Evolutionary conservation across 1,140 invertebrate species (phyloP), one percentile per base, ranked within the genome.

Genomic region (Diabrotica undecimpunctata): DNA sequence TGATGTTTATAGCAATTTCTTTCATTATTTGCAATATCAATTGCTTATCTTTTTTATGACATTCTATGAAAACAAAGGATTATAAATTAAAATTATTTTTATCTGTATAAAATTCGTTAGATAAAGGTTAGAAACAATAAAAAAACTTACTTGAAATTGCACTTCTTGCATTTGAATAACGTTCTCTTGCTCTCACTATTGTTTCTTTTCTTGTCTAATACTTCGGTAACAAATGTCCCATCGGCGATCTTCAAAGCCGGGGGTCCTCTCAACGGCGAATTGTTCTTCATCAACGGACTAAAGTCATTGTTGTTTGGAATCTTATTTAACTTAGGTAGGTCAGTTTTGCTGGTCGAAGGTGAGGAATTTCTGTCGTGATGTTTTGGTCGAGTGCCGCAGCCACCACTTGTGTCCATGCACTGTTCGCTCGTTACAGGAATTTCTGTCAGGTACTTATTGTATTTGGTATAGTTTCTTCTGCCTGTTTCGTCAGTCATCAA

Each of bases 401-500:
- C 77, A 25, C 77, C 77, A 53, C 76, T 77, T 7, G 77, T 79
- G 41, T 79, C 77, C 59, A 67, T 65, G 13, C 66, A 70, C 37
- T 77, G 74, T 41, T 75, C 70, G 13, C 76, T 74, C 56, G 70
- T 78, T 13, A 77, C 66, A n/a, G 72, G 75, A 76, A 93, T 88
- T 67, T 91, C 84, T 64, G 89, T 88, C 25, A 94, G 85, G 75
- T 92, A 93, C 80, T 90, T 90, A 76, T 94, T 94, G 79, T 95
- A 95, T 81, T 95, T 95, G 72, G 92, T 91, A 78, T 95, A 96
- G 79, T 96, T 95, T 64, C 92, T 83, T 66, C 92, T 83, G 7
- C 94, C 94, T 51, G 93, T 93, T 80, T 95, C 93, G 77, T 95
- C 92, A 56, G 94, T 95, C 85, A 95, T 91, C 65, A 96, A 81